Base-by-base conservation (phyloP, 2,113 vertebrate species). In the Struthidea cinerea region DNA sequence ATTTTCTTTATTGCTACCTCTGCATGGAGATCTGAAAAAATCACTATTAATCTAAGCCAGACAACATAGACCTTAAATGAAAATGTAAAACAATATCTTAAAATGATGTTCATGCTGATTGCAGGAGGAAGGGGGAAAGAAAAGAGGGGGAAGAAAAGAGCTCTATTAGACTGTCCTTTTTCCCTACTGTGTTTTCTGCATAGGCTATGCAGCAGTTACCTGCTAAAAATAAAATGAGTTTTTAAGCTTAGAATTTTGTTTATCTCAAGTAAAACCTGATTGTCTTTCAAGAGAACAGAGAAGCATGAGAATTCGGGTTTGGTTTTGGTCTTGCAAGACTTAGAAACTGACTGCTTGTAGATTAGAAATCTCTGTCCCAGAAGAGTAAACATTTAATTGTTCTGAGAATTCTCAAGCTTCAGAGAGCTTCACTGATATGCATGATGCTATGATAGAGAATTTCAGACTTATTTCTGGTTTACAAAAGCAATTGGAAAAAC, bases 1-100 rank as follows among this genome's bases (percentile, higher is more conserved):
- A 61, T 84, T 90, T 94, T 84, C 35, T 78, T 92, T 89, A 90
- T 76, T 91, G 84, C 23, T 77, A 94, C 76, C 33, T n/a, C 55
- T 67, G 50, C 64, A 49, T 63, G 81, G 41, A 64, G 57, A 70
- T 69, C 27, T 81, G 73, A 76, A 91, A 85, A 82, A 92, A 70
- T n/a, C 71, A 39, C 16, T 81, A 70, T 93, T 92, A 75, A 84
- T 84, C 79, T 84, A 88, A 94, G 60, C 33, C 63, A 89, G 71
- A 69, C 23, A 90, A 89, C 35, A 35, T 16, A 79, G 42, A 3
- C 14, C 69, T 94, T 69, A 91, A 95, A 91, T 55, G 35, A 95
- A 96, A 91, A 79, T 47, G 63, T 49, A 93, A 91, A 94, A 55
- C n/a, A 80, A 57, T 41, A 26, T 65, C 78, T 91, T 68, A 91